Percentiles rank a stretch among this genome's conserved stretches.
These are phyloP conservation scores for Phyllostomus discolor DNA, from an alignment of 2,113 vertebrate genomes.

Conservation along the genomic window DNA sequence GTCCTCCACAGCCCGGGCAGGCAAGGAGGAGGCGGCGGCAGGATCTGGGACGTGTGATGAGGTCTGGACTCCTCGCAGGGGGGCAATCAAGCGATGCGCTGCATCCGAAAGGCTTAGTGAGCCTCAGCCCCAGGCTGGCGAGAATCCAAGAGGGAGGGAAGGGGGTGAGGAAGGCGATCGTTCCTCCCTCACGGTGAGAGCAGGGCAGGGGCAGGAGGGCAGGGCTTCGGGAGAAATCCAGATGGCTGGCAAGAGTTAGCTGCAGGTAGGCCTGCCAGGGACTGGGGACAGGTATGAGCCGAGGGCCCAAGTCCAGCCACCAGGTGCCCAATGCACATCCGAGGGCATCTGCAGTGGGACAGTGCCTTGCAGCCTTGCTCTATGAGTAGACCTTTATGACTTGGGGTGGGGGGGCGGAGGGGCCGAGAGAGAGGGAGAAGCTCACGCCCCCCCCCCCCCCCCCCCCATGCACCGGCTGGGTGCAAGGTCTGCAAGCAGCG, in stretches of 20 bases:
- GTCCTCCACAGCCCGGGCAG: not conserved
- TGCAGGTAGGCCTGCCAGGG: not conserved
- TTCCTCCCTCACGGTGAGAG: not conserved
- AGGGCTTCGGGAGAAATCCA: slow-evolving; percentile 31
- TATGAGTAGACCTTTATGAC: no score
- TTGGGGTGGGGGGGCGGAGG: not conserved
- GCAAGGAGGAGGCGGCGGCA: not conserved
- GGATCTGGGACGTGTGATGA: not conserved
- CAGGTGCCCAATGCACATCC: not conserved
- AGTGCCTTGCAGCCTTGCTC: no score
- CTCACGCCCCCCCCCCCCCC: not conserved
- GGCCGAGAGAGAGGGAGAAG: not conserved
- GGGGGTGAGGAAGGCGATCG: not conserved
- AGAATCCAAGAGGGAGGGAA: not conserved
- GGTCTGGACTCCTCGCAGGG: slow-evolving; percentile 48
- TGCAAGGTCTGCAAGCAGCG: not conserved
- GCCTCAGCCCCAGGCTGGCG: not conserved
- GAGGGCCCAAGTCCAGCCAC: not conserved
- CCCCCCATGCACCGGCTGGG: not conserved
- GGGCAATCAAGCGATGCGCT: slow-evolving; percentile 1
- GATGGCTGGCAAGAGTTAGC: slow-evolving; percentile 11
- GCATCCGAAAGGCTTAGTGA: not conserved
- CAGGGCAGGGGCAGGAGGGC: not conserved
- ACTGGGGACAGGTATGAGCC: not conserved
- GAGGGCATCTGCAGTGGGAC: not conserved